phyloP scores from a whole-genome alignment of 2,888 invertebrate genomes.

The Schizaphis graminum region DNA sequence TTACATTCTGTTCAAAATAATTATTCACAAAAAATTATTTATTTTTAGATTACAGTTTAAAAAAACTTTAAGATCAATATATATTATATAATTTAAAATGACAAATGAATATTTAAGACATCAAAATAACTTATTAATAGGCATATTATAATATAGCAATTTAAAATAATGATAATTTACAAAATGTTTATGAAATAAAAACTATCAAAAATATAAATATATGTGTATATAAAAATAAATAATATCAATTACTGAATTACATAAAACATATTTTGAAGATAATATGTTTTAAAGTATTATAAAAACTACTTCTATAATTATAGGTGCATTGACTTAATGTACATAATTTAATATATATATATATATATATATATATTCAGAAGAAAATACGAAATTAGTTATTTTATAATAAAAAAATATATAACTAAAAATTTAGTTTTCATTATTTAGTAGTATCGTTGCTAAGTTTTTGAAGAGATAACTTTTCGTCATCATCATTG shows the following conservation, averaged over 20 bases:
- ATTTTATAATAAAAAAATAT: neutral
- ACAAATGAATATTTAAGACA: neutral
- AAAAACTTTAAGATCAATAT: neutral
- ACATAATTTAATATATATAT: neutral
- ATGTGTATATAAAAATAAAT: too few species aligned
- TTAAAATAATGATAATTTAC: neutral
- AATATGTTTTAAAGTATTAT: neutral
- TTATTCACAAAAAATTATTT: neutral
- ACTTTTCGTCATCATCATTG: slow-evolving; percentile 23
- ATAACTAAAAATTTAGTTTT: neutral
- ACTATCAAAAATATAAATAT: neutral
- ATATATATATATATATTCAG: neutral
- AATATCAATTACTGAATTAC: neutral
- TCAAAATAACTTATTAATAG: neutral
- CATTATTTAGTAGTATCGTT: neutral
- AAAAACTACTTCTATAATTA: neutral
- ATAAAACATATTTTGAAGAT: neutral
- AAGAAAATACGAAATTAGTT: slow-evolving; percentile 13
- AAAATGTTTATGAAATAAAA: neutral
- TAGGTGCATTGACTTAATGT: neutral
- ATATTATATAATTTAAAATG: neutral
- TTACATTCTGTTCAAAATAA: neutral
- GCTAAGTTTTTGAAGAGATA: neutral
- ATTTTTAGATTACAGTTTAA: neutral
- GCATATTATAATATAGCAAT: neutral